Conservation (phyloP, 2,113 vertebrate genomes). For the Hucho hucho region DNA sequence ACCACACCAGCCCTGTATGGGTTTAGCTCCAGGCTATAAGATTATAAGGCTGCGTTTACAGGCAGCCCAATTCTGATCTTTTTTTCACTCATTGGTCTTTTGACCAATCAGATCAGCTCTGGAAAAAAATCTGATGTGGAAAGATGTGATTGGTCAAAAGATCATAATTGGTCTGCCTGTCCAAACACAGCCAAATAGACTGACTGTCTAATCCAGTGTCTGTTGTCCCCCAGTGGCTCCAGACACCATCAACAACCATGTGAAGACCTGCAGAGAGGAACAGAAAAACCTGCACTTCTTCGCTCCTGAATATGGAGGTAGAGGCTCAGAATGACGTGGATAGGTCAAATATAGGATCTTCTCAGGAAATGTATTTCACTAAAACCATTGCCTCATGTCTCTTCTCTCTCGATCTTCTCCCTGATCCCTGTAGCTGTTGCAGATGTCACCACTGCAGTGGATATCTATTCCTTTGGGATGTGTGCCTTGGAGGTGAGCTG, state of each 20-base stretch:
- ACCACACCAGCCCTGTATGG: neutral
- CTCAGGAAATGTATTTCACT: neutral
- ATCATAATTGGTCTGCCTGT: neutral
- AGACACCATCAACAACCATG: constrained; percentile 96
- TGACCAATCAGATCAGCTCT: neutral
- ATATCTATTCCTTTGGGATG: constrained; percentile 98
- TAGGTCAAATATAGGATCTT: neutral
- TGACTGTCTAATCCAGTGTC: neutral
- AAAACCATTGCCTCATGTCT: neutral
- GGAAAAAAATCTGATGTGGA: no score
- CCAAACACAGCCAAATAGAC: neutral
- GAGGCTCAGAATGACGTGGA: neutral
- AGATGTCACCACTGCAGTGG: constrained; percentile 93
- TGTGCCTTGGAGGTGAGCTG: constrained; percentile 96
- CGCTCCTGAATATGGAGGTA: constrained; percentile 96
- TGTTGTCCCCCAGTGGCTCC: constrained; percentile 82
- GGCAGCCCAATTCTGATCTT: neutral
- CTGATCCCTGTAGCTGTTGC: constrained; percentile 72
- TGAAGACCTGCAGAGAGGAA: constrained; percentile 96
- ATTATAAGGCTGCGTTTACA: neutral
- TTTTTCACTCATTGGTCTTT: neutral
- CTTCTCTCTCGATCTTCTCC: constrained; percentile 6
- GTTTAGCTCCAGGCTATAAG: neutral
- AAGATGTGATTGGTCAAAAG: neutral
- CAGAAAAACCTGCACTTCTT: constrained; percentile 98